phyloP scores from a whole-genome alignment of 2,888 invertebrate genomes.

The Apotomis capreana region DNA sequence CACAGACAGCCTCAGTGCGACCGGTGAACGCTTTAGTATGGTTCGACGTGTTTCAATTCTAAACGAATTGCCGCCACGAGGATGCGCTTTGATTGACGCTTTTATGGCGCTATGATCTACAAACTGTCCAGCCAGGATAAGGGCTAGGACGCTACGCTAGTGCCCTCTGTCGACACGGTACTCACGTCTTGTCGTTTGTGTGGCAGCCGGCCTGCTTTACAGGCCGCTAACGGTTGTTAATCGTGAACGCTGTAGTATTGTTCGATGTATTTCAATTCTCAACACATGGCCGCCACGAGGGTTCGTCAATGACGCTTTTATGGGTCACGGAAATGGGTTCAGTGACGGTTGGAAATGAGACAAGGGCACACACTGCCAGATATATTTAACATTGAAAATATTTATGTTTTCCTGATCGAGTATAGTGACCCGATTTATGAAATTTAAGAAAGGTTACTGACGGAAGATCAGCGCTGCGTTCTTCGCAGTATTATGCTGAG shows the following conservation, averaged over 20 bases:
- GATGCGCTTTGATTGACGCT: no score
- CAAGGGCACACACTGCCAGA: neutral
- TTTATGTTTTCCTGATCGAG: no score
- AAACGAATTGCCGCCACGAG: no score
- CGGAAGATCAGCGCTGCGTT: no score
- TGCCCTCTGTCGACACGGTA: neutral
- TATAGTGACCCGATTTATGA: no score
- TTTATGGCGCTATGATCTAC: neutral
- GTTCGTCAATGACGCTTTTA: neutral
- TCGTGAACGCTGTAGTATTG: conserved; percentile 11
- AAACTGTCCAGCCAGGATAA: neutral
- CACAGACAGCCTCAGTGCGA: no score
- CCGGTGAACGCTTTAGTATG: no score
- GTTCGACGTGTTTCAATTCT: no score
- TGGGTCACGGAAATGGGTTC: neutral
- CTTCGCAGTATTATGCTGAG: no score
- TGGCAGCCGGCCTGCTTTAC: conserved; percentile 3
- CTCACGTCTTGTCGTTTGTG: neutral
- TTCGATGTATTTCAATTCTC: conserved; percentile 7
- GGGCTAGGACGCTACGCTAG: neutral
- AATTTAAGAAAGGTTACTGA: no score
- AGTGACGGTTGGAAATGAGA: neutral
- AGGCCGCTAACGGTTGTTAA: conserved; percentile 15
- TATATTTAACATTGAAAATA: no score
- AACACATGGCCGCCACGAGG: neutral